Evolutionary conservation across 2,888 invertebrate genomes (phyloP), one percentile per base, ranked within the genome.

Genomic region (Diploptera punctata): DNA sequence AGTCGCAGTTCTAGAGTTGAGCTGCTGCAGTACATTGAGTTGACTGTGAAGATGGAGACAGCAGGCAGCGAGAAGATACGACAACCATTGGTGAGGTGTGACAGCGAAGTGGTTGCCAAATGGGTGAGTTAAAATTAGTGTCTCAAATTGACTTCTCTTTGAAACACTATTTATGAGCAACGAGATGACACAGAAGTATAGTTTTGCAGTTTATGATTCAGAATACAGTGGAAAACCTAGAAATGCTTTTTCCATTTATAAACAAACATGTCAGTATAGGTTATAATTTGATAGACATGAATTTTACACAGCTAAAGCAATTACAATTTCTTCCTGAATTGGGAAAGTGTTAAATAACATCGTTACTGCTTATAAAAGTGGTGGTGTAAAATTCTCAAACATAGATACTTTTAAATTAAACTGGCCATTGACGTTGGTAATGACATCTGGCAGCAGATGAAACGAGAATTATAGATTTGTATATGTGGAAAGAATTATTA

Each of bases 11-110:
- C 81, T 47, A 81, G 81, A 16, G 71, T 73, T 67, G 68, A 74
- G 71, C 57, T 70, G 77, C 77, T 89, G 77, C 85, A 90, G 83
- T 90, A 90, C 82, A 90, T 94, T 77, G 92, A 94, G 85, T 85
- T 94, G 29, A 87, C 87, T 75, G 86, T 86, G 84, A 83, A 88
- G 81, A 84, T 86, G 76, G 87, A 87, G 77, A 81, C 79, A 75
- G 78, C 76, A 16, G 84, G 85, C 18, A 80, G 85, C 0, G 87
- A 87, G 77, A 82, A 86, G 1, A 82, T 89, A 79, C 90, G 91
- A 78, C 86, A 90, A 76, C 93, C 94, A 49, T 89, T 91, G 81
- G 92, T 95, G 77, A 87, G 93, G 79, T 94, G 94, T 81, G 92
- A 93, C 82, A 87, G 87, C 75, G 88, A 87, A 73, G 88, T 87